Evolutionary conservation across 2,797 vertebrate species (phyloP), one percentile per base, ranked within the genome.

Genomic region (Clarias fuscus): DNA sequence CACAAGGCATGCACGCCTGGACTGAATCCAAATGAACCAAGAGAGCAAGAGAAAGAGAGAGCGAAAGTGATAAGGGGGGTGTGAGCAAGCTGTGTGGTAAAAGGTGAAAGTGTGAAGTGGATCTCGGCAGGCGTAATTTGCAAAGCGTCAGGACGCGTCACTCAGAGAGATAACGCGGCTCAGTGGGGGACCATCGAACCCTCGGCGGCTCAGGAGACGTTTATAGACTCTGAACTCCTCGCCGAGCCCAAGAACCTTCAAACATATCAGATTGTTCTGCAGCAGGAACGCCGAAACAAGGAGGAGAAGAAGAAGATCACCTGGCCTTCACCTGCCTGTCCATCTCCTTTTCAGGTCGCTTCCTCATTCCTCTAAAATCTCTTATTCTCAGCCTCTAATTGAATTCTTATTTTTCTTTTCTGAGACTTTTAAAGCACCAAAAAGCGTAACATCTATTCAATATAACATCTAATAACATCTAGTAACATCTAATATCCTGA

Each of bases 101-200:
- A 43, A 58, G 84, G 68, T 59, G n/a, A 73, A 33, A 71, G 70
- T 78, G 75, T 75, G 53, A 84, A 83, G 77, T 84, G 85, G 86
- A 85, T 81, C 56, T 83, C 48, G 5, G 85, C 30, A n/a, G 86
- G 78, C 7, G 37, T 33, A 72, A 85, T 71, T 76, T 88, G 79
- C 72, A 48, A 56, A 64, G 33, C 22, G 33, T 2, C 18, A 53
- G 76, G 14, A 82, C 17, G 68, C 84, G 86, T 86, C 88, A 87
- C 48, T 87, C 84, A 87, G 20, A 7, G 24, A 61, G 56, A 87
- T 83, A 78, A 81, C n/a, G n/a, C 17, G 8, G 59, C 27, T 76
- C 85, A 43, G 80, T 76, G 30, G 37, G 67, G 56, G 59, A 18
- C 62, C 83, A 81, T 24, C 22, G 15, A 24, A 76, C 64, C 30